Evolutionary conservation across 2,888 invertebrate genomes (phyloP).

Genomic region (Macrophya alboannulata): DNA sequence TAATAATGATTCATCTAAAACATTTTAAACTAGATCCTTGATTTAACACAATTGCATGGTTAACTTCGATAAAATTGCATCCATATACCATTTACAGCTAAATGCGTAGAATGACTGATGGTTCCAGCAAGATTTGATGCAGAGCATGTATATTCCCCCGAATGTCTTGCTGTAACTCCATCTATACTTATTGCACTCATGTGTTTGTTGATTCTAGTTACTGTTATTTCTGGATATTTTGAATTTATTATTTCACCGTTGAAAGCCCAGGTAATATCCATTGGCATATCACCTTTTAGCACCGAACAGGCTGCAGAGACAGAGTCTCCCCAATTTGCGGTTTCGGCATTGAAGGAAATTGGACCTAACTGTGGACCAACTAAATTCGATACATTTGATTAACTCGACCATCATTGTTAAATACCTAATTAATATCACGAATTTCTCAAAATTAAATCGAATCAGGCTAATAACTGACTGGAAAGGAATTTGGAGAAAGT

Average conservation of each 20-base stretch:
- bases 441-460: neutral
- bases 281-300: conserved; percentile 90
- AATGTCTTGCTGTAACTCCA: conserved; percentile 86
- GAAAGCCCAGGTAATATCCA: conserved; percentile 88
- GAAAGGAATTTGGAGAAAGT: conserved; percentile 48
- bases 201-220: conserved; percentile 84
- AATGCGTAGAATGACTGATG: conserved; percentile 85
- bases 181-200: conserved; percentile 87
- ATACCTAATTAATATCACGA: conserved; percentile 26
- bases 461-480: conserved; percentile 38
- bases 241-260: conserved; percentile 82
- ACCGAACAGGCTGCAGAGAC: conserved; percentile 88
- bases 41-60: conserved; percentile 8
- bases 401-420: conserved; percentile 7
- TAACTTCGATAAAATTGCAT: conserved; percentile 35
- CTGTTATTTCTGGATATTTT: conserved; percentile 83
- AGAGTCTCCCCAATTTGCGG: conserved; percentile 88
- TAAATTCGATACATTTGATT: conserved; percentile 70
- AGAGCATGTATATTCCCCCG: conserved; percentile 89
- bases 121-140: conserved; percentile 88
- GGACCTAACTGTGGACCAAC: conserved; percentile 85
- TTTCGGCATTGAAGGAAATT: conserved; percentile 84
- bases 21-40: neutral
- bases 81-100: conserved; percentile 88
- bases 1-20: conserved; percentile 10